Base-by-base conservation (phyloP, 2,113 vertebrate genomes). In the Nyctereutes procyonoides region DNA sequence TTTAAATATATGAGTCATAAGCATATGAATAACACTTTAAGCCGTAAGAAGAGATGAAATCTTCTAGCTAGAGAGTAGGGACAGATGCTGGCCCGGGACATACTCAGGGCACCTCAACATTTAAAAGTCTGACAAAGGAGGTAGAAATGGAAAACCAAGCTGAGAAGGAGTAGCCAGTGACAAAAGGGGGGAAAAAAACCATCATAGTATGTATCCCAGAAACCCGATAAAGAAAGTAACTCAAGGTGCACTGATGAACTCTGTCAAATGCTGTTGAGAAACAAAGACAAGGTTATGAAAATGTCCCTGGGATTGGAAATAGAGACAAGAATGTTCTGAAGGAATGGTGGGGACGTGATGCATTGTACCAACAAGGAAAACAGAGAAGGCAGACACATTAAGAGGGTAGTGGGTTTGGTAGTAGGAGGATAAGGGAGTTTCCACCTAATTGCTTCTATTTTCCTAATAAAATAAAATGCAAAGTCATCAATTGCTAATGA, bases 401-500 rank as follows among this genome's bases (percentile, higher is more conserved):
- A 38, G 14, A 7, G 20, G 15, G 67, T 35, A 53, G 26, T 81
- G 43, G 35, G 20, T 79, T 69, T 43, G 53, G 20, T 58, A 7
- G 56, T 53, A 32, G 65, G 48, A 30, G 56, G 53, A 65, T 67
- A 20, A 73, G 12, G 30, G 76, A 74, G 38, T 84, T 83, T 56
- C 60, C 35, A n/a, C 65, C 30, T 35, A 53, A 86, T 51, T 76
- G 58, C 55, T 93, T 83, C 58, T 84, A 6, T 79, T 63, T 97
- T 93, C 77, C 84, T 74, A 95, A 79, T 48, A 26, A 93, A 95
- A 81, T 69, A 53, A 90, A 91, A 65, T 38, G 26, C 26, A 84
- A 85, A 8, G 14, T 85, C 19, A 71, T 92, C 30, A 55, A 82
- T 35, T 65, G 85, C 93, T 62, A 60, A 51, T 73, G 48, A 93